Evolutionary conservation across 2,797 vertebrate genomes (phyloP), one percentile per base, ranked within the genome.

Genomic region (Sebastes ruberrimus): DNA sequence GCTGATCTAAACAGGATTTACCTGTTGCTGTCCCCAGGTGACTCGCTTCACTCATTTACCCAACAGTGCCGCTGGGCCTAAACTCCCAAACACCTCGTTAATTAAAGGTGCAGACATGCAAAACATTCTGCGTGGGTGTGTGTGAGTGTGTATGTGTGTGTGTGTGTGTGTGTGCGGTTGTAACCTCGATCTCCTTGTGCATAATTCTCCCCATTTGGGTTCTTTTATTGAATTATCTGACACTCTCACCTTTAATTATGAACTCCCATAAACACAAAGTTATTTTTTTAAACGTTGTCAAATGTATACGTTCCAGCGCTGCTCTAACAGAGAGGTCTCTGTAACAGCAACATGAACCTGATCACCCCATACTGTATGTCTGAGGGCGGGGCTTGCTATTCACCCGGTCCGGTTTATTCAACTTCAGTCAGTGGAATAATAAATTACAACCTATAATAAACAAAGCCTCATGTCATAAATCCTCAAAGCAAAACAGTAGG

Each of bases 1-100:
- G 89, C 84, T 85, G 84, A 90, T 87, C 74, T 80, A 84, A 94
- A 95, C 94, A 92, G 89, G 93, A 94, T 95, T 93, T 94, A 95
- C 91, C 94, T 94, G 94, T 91, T 88, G 88, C 85, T 81, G 88
- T 91, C 90, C 83, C 71, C 49, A 88, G 87, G 88, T 91, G 88
- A 89, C 86, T 86, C 33, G 23, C 79, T 91, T 82, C 82, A 86
- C 85, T 91, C 88, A 89, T 84, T 89, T 92, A 90, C 70, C 80
- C 69, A 73, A 49, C 77, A 57, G 49, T 2, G 74, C 92, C 22
- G 68, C 13, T 10, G 83, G 91, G 81, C 72, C 64, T 60, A 59
- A 81, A 88, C 86, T 90, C 86, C 82, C 83, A 73, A 75, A 90
- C 74, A 91, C 81, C 84, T 89, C 10, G 25, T 92, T 92, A 93